A percentile compares a stretch with the other conserved stretches of the same genome.
phyloP scores from a whole-genome alignment of 2,797 vertebrate genomes.

The Xiphorhynchus erythropygius region DNA sequence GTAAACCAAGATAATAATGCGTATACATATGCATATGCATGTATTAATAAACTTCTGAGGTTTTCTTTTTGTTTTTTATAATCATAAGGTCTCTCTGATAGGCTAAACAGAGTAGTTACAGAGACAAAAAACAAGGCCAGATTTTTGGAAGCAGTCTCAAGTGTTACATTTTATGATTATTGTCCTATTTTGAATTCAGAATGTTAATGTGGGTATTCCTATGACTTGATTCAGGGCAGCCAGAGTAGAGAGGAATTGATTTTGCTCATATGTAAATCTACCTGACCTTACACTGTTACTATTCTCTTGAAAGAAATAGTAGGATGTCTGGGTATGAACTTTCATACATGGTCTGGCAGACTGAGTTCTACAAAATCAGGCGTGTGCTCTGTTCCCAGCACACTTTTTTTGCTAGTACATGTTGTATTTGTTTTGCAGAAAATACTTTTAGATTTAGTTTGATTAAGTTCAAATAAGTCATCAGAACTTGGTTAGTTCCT shows the following conservation, averaged over 20 bases:
- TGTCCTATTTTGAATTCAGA: background rate
- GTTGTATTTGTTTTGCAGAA: background rate
- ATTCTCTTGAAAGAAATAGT: background rate
- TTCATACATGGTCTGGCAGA: background rate
- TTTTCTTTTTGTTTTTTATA: background rate
- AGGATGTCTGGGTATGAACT: background rate
- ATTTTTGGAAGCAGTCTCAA: background rate
- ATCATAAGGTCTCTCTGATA: background rate
- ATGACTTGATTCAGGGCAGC: background rate
- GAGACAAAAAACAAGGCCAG: background rate
- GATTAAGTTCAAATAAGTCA: background rate
- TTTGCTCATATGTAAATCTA: background rate
- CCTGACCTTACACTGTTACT: background rate
- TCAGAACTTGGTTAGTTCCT: background rate
- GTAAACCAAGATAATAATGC: background rate
- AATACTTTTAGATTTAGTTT: background rate
- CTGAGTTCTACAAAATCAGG: background rate
- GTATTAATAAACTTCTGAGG: accelerated
- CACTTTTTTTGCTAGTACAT: background rate
- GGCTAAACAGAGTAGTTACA: background rate
- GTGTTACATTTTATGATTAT: background rate
- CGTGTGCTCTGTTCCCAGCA: background rate
- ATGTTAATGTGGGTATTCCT: background rate
- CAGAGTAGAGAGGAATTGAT: background rate
- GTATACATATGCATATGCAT: accelerated